phyloP scores from a whole-genome alignment of 2,113 vertebrate genomes.

The Rhinopomastus cyanomelas region DNA sequence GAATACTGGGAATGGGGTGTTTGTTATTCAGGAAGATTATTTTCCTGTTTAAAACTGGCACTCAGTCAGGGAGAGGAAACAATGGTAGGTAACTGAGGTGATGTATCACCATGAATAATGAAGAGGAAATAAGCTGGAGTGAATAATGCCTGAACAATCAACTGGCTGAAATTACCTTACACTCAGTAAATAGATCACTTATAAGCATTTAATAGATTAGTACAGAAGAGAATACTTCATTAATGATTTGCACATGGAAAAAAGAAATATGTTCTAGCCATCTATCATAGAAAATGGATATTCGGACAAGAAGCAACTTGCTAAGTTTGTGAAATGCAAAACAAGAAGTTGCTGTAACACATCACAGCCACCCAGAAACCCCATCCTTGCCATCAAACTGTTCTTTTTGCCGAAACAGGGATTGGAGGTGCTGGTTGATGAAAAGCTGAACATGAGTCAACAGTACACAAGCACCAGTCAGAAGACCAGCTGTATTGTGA shows the following conservation, averaged over 20 bases:
- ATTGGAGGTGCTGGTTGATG: too few relatives aligned
- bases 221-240: neutral
- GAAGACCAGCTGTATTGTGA: too few relatives aligned
- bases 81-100: neutral
- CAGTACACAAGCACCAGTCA: too few relatives aligned
- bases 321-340: neutral
- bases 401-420: neutral
- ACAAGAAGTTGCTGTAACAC: neutral
- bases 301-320: neutral
- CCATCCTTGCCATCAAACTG: neutral
- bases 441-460: too few relatives aligned
- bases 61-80: neutral
- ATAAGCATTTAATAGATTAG: neutral
- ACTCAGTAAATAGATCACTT: neutral
- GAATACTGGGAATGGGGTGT: neutral
- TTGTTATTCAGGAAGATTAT: neutral
- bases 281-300: neutral
- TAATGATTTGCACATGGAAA: neutral
- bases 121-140: neutral
- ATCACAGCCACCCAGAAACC: neutral
- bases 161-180: neutral
- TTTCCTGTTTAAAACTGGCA: neutral
- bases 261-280: neutral
- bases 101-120: conserved; percentile 12
- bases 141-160: neutral